Base-by-base conservation (phyloP, 1,140 invertebrate genomes). In the Sarcophaga bullata region DNA sequence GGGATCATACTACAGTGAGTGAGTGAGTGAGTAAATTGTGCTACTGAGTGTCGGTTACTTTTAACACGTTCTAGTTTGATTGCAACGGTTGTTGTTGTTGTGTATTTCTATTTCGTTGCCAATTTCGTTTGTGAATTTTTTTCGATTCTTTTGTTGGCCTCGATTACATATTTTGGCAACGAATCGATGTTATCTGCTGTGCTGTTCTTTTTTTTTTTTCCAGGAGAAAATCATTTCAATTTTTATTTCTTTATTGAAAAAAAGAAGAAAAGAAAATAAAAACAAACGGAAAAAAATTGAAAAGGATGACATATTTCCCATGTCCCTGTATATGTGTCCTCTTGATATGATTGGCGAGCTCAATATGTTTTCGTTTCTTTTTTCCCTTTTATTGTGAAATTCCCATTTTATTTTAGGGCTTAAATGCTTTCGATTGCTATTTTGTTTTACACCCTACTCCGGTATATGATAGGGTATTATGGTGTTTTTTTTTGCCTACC, bases 101-200 rank as follows among this genome's bases (percentile, higher is more conserved):
- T 68, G 3, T 68, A 37, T 25, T 68, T 9, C 62, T 19, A 68
- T 68, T 58, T 68, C 62, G 6, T 68, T 68, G 62, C 62, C 62
- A 68, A 68, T 68, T 68, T 68, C 25, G 25, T 37, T 37, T 37
- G 25, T 37, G 25, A 37, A 8, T 25, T 68, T 13, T 13, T 58
- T 58, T n/a, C 11, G n/a, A n/a, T 58, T 58, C 0, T 58, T 58
- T 17, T 19, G 19, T 68, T 68, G 62, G 62, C 62, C 62, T 68
- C 62, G 62, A 68, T 68, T 68, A 68, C 17, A 68, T 68, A 19
- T 68, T 68, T 68, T 68, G 62, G 62, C 62, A 68, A 9, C 62
- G 10, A 7, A 19, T 25, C n/a, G 62, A 68, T 68, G 62, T 68
- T 68, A 19, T 68, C 62, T 68, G 7, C 19, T 68, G 6, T 9